Evolutionary conservation across 2,113 vertebrate species (phyloP).

Genomic region (Rhinichthys klamathensis): DNA sequence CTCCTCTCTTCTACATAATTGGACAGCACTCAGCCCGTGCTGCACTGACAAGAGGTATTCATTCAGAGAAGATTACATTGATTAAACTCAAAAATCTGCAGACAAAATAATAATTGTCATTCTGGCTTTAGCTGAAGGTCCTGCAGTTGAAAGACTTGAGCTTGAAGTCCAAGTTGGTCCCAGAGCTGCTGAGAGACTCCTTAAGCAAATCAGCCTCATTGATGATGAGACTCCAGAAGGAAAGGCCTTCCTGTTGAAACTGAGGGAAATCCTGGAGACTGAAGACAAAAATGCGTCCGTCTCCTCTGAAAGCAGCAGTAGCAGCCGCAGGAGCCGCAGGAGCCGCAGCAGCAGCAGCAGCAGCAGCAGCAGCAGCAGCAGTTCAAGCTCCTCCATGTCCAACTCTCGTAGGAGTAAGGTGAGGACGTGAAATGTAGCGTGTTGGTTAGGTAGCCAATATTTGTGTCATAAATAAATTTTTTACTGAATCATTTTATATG

Average conservation of each 20-base stretch:
- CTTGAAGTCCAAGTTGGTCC: constrained; percentile 78
- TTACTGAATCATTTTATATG: not conserved
- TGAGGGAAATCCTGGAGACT: constrained; percentile 74
- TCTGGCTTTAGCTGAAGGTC: constrained; percentile 66
- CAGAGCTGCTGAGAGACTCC: constrained; percentile 75
- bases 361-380: too few species aligned
- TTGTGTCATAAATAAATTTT: not conserved
- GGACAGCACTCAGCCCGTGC: too few species aligned
- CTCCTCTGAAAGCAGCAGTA: constrained; percentile 43
- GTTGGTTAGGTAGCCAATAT: not conserved
- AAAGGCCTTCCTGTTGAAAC: constrained; percentile 69
- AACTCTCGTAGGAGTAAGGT: constrained; percentile 58
- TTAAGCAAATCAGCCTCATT: constrained; percentile 65
- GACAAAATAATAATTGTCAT: not conserved
- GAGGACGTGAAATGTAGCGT: not conserved
- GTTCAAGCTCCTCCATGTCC: constrained; percentile 51
- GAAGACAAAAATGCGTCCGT: constrained; percentile 40
- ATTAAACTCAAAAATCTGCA: not conserved
- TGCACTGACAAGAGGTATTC: too few species aligned
- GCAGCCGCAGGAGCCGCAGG: not conserved
- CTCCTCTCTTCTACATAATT: too few species aligned
- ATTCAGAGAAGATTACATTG: too few species aligned
- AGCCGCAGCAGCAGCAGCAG: not conserved
- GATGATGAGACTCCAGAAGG: constrained; percentile 60
- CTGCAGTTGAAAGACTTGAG: constrained; percentile 76